phyloP scores from a whole-genome alignment of 35 echinoderm and acorn worm genomes.

The Stichopus chloronotus region DNA sequence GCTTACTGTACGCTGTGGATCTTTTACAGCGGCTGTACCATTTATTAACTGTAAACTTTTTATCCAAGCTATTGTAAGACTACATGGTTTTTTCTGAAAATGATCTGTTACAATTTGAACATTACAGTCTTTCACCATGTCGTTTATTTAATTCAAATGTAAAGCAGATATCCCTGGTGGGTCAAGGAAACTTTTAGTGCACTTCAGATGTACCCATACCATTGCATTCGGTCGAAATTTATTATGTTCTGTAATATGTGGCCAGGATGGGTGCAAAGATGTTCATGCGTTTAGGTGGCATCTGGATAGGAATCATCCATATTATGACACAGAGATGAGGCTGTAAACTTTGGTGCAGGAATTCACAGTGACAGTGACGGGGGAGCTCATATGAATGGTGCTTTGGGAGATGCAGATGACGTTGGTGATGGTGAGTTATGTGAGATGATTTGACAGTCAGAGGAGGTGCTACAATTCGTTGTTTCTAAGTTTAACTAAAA shows the following conservation, averaged over 20 bases:
- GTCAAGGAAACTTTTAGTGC: background rate
- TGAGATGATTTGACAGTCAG: constrained; percentile 29
- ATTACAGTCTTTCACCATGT: background rate
- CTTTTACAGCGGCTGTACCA: background rate
- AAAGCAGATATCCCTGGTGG: background rate
- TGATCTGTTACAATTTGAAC: too few species aligned
- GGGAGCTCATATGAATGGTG: background rate
- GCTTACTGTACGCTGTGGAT: background rate
- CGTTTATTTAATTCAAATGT: background rate
- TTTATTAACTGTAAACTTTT: background rate
- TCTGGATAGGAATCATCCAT: background rate
- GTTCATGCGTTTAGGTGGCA: constrained; percentile 49
- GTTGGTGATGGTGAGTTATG: background rate
- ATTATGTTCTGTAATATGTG: constrained; percentile 29
- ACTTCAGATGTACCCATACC: constrained; percentile 5
- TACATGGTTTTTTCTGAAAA: too few species aligned
- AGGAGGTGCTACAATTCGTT: background rate
- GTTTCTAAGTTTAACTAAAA: too few species aligned
- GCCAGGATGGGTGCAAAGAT: constrained; percentile 61
- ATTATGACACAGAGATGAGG: background rate
- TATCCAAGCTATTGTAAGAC: background rate
- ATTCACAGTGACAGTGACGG: background rate
- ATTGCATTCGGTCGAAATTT: background rate
- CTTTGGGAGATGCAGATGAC: background rate
- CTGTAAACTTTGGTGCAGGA: background rate